Conservation (phyloP, 2,113 vertebrate species). For the Phalacrocorax carbo region DNA sequence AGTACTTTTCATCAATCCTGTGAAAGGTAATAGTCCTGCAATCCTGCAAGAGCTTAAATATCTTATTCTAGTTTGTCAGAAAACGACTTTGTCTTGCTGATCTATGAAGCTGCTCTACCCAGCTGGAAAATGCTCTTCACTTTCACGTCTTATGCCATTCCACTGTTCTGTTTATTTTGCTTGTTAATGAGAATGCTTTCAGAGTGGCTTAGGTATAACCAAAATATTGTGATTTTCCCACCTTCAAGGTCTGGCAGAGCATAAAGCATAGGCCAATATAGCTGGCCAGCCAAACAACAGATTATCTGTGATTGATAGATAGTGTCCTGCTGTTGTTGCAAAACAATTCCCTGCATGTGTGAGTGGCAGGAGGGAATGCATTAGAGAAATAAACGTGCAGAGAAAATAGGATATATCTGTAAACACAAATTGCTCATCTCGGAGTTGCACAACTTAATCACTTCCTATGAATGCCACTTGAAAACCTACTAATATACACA, state of each 20-base stretch:
- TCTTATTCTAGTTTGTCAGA: neutral
- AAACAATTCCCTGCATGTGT: neutral
- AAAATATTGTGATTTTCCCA: slow-evolving; percentile 41
- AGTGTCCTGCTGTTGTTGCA: neutral
- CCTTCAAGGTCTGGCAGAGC: slow-evolving; percentile 15
- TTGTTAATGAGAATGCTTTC: slow-evolving; percentile 13
- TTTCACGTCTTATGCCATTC: neutral
- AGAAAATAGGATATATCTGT: neutral
- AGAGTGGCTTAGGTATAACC: slow-evolving; percentile 9
- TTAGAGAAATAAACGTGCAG: neutral
- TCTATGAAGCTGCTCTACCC: neutral
- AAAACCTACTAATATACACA: neutral
- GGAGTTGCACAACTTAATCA: neutral
- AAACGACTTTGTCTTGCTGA: neutral
- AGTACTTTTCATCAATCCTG: neutral
- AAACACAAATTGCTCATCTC: slow-evolving; percentile 2
- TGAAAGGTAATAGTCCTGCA: neutral
- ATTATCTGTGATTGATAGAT: slow-evolving; percentile 38
- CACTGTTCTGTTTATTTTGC: neutral
- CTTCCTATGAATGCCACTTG: neutral
- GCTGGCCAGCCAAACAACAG: neutral
- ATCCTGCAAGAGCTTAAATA: neutral
- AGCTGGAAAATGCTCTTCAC: neutral
- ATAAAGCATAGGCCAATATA: neutral
- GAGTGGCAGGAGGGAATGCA: neutral